phyloP scores from a whole-genome alignment of 1,140 invertebrate genomes.

The Dendrolimus punctatus region DNA sequence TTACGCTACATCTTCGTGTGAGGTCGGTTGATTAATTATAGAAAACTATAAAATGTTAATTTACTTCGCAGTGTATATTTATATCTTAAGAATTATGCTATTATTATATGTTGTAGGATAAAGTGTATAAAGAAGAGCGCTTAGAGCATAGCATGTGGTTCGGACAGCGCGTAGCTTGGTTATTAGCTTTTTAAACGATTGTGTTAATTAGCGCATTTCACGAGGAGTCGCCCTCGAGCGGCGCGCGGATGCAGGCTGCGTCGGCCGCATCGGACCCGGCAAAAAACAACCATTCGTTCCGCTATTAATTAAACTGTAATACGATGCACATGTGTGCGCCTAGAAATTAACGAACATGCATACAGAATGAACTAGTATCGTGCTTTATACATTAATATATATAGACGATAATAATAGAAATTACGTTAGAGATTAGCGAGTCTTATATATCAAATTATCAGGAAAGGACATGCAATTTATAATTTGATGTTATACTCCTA shows the following conservation, averaged over 20 bases:
- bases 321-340: conserved; percentile 12
- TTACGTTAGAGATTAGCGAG: too few relatives aligned
- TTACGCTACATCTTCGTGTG: neutral
- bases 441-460: too few relatives aligned
- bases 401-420: too few relatives aligned
- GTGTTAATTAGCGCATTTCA: conserved; percentile 64
- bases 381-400: too few relatives aligned
- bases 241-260: conserved; percentile 24
- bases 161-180: conserved; percentile 53
- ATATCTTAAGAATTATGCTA: neutral
- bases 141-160: conserved; percentile 44
- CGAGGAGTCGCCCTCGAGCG: conserved; percentile 43
- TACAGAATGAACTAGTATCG: neutral
- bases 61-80: neutral
- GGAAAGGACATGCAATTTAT: too few relatives aligned
- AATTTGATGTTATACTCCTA: too few relatives aligned
- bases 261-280: conserved; percentile 22
- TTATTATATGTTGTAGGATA: conserved; percentile 9
- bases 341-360: conserved; percentile 4
- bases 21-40: neutral
- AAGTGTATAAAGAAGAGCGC: conserved; percentile 9
- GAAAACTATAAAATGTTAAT: too few relatives aligned
- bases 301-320: conserved; percentile 55
- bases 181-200: conserved; percentile 70
- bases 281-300: conserved; percentile 54